Conservation (phyloP, 2,113 vertebrate species). For the Pleuronectes platessa region DNA sequence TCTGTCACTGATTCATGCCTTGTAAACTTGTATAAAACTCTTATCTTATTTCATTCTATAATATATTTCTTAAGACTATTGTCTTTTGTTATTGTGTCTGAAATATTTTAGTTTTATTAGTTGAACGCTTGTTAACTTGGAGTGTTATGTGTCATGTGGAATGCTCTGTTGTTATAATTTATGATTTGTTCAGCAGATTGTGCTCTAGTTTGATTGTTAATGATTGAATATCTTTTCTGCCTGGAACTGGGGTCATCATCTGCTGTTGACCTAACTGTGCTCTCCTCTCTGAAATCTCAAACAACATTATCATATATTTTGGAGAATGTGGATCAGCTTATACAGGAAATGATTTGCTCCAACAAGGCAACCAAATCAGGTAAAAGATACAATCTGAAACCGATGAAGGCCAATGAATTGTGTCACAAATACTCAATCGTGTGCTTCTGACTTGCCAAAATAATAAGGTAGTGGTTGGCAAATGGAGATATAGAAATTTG, state of each 20-base stretch:
- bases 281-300: slow-evolving; percentile 12
- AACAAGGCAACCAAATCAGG: not conserved
- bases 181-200: slow-evolving; percentile 19
- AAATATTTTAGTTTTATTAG: slow-evolving; percentile 30
- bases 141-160: slow-evolving; percentile 40
- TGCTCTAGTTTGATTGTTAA: slow-evolving; percentile 17
- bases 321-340: slow-evolving; percentile 39
- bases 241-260: slow-evolving; percentile 28
- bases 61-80: slow-evolving; percentile 45
- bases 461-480: not conserved
- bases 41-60: slow-evolving; percentile 48
- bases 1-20: slow-evolving; percentile 40
- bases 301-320: slow-evolving; percentile 36
- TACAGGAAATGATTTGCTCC: slow-evolving; percentile 33
- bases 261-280: slow-evolving; percentile 9
- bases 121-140: slow-evolving; percentile 41
- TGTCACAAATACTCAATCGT: slow-evolving; percentile 3
- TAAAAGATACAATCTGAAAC: slow-evolving; percentile 10
- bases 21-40: slow-evolving; percentile 63
- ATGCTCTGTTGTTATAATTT: slow-evolving; percentile 44
- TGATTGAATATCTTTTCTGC: slow-evolving; percentile 32
- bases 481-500: not conserved
- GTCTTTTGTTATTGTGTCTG: slow-evolving; percentile 17
- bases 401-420: slow-evolving; percentile 13
- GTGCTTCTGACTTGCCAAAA: not conserved